A percentile compares a stretch with the other conserved stretches of the same genome.
These are phyloP conservation scores for Apis laboriosa DNA, from an alignment of 1,140 invertebrate genomes.

Conservation along the genomic window DNA sequence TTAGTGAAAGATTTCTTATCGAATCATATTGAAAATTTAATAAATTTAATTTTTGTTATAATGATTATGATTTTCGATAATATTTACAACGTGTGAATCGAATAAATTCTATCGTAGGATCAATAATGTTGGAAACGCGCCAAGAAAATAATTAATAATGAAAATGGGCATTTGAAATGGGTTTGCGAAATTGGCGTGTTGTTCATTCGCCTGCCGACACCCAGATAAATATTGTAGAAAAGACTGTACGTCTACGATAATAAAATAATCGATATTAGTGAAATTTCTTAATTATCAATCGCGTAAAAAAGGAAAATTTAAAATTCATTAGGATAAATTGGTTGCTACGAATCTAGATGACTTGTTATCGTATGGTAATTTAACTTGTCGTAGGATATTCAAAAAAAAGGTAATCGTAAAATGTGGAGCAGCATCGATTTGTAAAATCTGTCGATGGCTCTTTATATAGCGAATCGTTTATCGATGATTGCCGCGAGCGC, in stretches of 20 bases:
- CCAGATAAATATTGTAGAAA: not conserved
- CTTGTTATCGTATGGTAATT: slow-evolving; percentile 39
- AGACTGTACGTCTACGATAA: not conserved
- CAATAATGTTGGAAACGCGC: not conserved
- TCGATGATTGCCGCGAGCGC: not conserved
- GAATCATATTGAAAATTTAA: too few relatives aligned
- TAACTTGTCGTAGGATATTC: not conserved
- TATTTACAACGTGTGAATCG: not conserved
- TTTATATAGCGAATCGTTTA: slow-evolving; percentile 5
- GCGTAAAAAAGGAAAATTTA: slow-evolving; percentile 8
- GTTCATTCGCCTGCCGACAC: not conserved
- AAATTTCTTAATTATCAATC: slow-evolving; percentile 49
- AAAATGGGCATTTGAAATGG: not conserved
- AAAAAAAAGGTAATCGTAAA: not conserved
- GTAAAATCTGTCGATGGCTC: slow-evolving; percentile 8
- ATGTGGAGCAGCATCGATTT: slow-evolving; percentile 3
- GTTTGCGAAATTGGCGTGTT: not conserved
- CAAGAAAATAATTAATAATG: not conserved
- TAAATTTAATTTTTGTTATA: too few relatives aligned
- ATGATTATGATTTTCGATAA: not conserved
- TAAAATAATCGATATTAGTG: slow-evolving; percentile 39
- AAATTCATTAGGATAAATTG: slow-evolving; percentile 54
- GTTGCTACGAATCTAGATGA: slow-evolving; percentile 38
- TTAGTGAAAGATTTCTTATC: too few relatives aligned
- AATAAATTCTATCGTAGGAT: not conserved